Conservation (phyloP, 2,888 invertebrate species). For the Napeogenes inachia region DNA sequence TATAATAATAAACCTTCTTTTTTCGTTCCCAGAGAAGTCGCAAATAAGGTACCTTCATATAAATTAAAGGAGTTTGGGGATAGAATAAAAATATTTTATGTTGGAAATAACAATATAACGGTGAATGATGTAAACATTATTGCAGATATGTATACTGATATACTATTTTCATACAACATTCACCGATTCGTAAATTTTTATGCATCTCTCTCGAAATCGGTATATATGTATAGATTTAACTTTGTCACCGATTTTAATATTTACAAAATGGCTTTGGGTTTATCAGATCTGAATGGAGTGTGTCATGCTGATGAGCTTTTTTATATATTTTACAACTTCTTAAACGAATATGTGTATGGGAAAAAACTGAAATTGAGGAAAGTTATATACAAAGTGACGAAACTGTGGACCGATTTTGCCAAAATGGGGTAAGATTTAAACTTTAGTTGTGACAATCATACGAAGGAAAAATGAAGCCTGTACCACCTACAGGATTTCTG, state of each 20-base stretch:
- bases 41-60: slow-evolving; percentile 34
- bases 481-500: too few relatives aligned
- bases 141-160: slow-evolving; percentile 42
- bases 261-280: slow-evolving; percentile 36
- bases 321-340: slow-evolving; percentile 59
- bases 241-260: slow-evolving; percentile 52
- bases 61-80: slow-evolving; percentile 44
- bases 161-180: slow-evolving; percentile 45
- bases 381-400: slow-evolving; percentile 54
- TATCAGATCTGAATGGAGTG: slow-evolving; percentile 47
- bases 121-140: slow-evolving; percentile 38
- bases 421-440: slow-evolving; percentile 54
- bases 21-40: slow-evolving; percentile 48
- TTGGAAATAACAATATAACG: slow-evolving; percentile 39
- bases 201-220: slow-evolving; percentile 32
- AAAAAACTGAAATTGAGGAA: slow-evolving; percentile 44
- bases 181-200: slow-evolving; percentile 49
- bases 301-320: slow-evolving; percentile 70
- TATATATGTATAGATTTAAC: slow-evolving; percentile 53
- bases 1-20: slow-evolving; percentile 43
- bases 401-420: slow-evolving; percentile 68
- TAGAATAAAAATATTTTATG: slow-evolving; percentile 47
- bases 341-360: slow-evolving; percentile 48
- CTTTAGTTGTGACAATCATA: not conserved
- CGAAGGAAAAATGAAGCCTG: too few relatives aligned